Percentiles rank a stretch among this genome's conserved stretches.
phyloP scores from a whole-genome alignment of 2,888 invertebrate species.

The Perithous albicinctus region DNA sequence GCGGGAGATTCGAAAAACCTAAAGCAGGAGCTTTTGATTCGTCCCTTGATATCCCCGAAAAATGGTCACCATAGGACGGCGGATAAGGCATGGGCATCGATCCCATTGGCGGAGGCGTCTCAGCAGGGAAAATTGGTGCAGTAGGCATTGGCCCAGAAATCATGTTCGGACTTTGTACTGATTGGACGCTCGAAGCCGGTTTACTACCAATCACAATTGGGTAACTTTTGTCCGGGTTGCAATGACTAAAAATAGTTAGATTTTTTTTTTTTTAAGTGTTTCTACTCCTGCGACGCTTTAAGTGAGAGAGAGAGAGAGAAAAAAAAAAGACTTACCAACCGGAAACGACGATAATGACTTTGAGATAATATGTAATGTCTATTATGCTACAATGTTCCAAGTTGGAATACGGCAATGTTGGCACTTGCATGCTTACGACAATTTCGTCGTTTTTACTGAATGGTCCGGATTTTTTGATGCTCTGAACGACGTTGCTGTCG shows the following conservation, averaged over 20 bases:
- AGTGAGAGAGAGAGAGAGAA: no score
- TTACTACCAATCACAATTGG: slow-evolving; percentile 88
- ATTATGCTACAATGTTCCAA: slow-evolving; percentile 75
- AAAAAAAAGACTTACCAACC: slow-evolving; percentile 66
- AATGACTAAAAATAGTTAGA: slow-evolving; percentile 82
- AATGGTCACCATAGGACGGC: not conserved
- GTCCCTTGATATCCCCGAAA: not conserved
- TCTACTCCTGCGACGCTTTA: no score
- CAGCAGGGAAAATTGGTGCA: not conserved
- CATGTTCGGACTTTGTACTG: not conserved
- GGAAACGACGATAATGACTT: slow-evolving; percentile 62
- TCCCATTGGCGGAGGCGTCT: not conserved
- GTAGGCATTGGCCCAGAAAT: not conserved
- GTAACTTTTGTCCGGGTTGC: slow-evolving; percentile 87
- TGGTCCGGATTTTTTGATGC: not conserved
- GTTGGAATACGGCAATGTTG: slow-evolving; percentile 74
- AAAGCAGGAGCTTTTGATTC: not conserved
- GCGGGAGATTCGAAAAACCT: not conserved
- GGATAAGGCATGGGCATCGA: not conserved
- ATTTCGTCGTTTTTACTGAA: slow-evolving; percentile 45
- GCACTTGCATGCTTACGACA: slow-evolving; percentile 69
- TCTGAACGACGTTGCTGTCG: not conserved
- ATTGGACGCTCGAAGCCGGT: not conserved
- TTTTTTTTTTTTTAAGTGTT: not conserved
- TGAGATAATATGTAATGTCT: slow-evolving; percentile 74